Evolutionary conservation across 2,888 invertebrate species (phyloP), one percentile per base, ranked within the genome.

Genomic region (Caenorhabditis panamensis): DNA sequence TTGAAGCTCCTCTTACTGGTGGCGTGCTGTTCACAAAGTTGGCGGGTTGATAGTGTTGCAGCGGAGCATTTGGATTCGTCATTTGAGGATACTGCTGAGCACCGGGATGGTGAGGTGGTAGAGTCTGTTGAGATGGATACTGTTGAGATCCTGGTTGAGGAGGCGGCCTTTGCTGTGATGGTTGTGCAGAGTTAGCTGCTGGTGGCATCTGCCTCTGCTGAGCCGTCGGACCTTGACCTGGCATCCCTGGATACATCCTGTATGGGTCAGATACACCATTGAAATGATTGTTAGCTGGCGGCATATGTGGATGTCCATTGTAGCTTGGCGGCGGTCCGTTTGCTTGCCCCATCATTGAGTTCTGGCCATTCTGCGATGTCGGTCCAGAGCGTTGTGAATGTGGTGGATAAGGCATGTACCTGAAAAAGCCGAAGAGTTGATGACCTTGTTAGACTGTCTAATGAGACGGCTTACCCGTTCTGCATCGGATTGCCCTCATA

Each of bases 41-140:
- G 9, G 75, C 44, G 6, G 75, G 66, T n/a, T 75, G 75, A 53
- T 66, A 75, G 26, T 75, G 75, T 24, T 75, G 75, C 9, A 75
- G 66, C 1, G 75, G 75, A 53, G 53, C 53, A 49, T 54, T 75
- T 13, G n/a, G 44, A 20, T 49, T 28, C 2, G 59, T 28, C 64
- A 64, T 64, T 22, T 18, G 26, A 18, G 49, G 51, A 41, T 51
- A 73, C 8, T 49, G 51, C 18, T 49, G 41, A 18, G 13, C 58
- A 3, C 61, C 61, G 0, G 44, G 44, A 54, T 75, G 75, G 18
- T 75, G 66, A 20, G 75, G 61, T 8, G 75, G 75, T 8, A 75
- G 51, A 1, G 66, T 31, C 22, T 75, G 75, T 31, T 75, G 75
- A 5, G 59, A 20, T 4, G 75, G 75, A 41, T 66, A 75, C 18